Conservation (phyloP, 2,888 invertebrate species). For the Diachrysia chrysitis region DNA sequence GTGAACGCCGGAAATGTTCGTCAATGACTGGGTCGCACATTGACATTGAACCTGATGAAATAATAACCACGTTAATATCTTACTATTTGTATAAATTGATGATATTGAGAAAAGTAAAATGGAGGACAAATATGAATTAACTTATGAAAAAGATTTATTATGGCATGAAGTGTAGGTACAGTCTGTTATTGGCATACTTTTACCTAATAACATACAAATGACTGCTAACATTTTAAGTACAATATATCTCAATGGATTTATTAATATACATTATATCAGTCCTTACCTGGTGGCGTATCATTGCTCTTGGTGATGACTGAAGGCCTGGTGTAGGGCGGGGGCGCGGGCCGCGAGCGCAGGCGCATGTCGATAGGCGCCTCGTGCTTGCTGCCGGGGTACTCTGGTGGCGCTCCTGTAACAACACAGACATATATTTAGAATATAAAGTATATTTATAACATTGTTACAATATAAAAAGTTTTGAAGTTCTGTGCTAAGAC, state of each 20-base stretch:
- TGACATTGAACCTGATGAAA: slow-evolving; percentile 90
- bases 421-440: slow-evolving; percentile 10
- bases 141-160: too few relatives aligned
- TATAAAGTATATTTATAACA: background rate
- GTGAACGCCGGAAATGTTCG: slow-evolving; percentile 97
- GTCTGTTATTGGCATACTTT: too few relatives aligned
- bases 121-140: too few relatives aligned
- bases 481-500: too few relatives aligned
- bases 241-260: too few relatives aligned
- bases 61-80: background rate
- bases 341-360: slow-evolving; percentile 89
- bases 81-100: too few relatives aligned
- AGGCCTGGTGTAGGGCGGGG: slow-evolving; percentile 90
- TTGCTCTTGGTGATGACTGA: slow-evolving; percentile 91
- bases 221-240: too few relatives aligned
- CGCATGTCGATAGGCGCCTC: slow-evolving; percentile 91
- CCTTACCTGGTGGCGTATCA: slow-evolving; percentile 81
- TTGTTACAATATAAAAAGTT: background rate
- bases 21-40: slow-evolving; percentile 97
- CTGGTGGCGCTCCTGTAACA: slow-evolving; percentile 77
- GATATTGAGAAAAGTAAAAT: background rate
- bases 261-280: background rate
- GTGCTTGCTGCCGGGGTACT: slow-evolving; percentile 77
- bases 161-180: too few relatives aligned
- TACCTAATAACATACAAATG: too few relatives aligned